A percentile compares a stretch with the other conserved stretches of the same genome.
phyloP scores from a whole-genome alignment of 2,888 invertebrate species.

The Vanessa cardui region DNA sequence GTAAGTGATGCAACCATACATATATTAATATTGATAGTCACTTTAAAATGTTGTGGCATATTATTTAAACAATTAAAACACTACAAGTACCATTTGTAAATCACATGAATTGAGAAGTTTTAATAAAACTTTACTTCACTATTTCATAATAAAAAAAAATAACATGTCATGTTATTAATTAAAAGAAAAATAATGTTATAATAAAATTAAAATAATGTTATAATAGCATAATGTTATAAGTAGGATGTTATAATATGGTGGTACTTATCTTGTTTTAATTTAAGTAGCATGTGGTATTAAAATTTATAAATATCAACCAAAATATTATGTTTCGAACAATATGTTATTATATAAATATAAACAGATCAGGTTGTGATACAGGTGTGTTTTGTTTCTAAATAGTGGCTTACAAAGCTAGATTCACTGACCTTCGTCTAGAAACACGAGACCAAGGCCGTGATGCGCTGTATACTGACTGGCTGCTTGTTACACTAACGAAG shows the following conservation, averaged over 20 bases:
- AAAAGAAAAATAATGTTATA: background rate
- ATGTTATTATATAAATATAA: constrained; percentile 2
- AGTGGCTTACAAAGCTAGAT: background rate
- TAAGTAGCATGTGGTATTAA: background rate
- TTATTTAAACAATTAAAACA: background rate
- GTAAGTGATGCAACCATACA: background rate
- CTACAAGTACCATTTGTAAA: background rate
- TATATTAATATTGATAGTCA: background rate
- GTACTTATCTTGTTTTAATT: background rate
- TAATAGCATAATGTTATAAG: background rate
- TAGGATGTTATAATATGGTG: too few relatives aligned
- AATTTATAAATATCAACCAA: background rate
- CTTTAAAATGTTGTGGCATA: background rate
- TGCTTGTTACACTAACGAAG: constrained; percentile 82
- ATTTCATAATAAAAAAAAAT: too few relatives aligned
- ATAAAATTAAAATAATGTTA: background rate
- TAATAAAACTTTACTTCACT: too few relatives aligned
- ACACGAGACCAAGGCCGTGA: constrained; percentile 86
- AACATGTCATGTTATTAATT: too few relatives aligned
- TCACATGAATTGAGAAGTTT: too few relatives aligned
- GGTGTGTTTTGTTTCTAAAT: background rate
- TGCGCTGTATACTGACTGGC: constrained; percentile 83
- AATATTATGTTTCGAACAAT: constrained; percentile 1
- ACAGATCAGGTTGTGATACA: constrained; percentile 47
- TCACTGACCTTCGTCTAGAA: constrained; percentile 84